Evolutionary conservation across 2,797 vertebrate genomes (phyloP).

Genomic region (Alosa sapidissima): DNA sequence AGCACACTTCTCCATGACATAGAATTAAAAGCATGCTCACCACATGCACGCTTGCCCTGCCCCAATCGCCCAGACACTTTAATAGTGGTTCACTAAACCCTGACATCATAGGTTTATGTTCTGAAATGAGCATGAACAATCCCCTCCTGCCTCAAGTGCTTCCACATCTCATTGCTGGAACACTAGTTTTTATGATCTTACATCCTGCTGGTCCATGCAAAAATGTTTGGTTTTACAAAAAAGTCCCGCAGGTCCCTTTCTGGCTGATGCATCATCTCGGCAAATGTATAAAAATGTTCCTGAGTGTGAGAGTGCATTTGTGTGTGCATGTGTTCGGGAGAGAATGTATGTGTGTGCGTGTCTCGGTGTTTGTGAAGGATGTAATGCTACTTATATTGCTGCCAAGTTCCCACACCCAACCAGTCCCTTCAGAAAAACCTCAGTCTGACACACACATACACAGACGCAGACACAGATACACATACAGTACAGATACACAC

Average conservation of each 20-base stretch:
- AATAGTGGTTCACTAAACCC: not conserved
- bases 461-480: not conserved
- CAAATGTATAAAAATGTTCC: slow-evolving; percentile 17
- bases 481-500: not conserved
- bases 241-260: not conserved
- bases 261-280: not conserved
- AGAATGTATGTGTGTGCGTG: not conserved
- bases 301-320: slow-evolving; percentile 8
- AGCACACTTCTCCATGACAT: not conserved
- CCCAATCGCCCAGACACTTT: not conserved
- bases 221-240: slow-evolving; percentile 23
- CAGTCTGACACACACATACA: not conserved
- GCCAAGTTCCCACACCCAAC: slow-evolving; percentile 22
- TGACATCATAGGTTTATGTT: slow-evolving; percentile 19
- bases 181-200: not conserved
- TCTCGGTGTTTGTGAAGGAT: slow-evolving; percentile 1
- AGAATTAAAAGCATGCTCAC: not conserved
- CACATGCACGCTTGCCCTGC: not conserved
- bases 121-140: slow-evolving; percentile 3
- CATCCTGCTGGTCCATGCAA: slow-evolving; percentile 19
- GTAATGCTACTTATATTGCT: not conserved
- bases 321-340: not conserved
- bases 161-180: slow-evolving; percentile 8
- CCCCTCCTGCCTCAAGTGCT: not conserved
- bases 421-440: slow-evolving; percentile 45